Conservation (phyloP, 2,113 vertebrate species). For the Morone chrysops region DNA sequence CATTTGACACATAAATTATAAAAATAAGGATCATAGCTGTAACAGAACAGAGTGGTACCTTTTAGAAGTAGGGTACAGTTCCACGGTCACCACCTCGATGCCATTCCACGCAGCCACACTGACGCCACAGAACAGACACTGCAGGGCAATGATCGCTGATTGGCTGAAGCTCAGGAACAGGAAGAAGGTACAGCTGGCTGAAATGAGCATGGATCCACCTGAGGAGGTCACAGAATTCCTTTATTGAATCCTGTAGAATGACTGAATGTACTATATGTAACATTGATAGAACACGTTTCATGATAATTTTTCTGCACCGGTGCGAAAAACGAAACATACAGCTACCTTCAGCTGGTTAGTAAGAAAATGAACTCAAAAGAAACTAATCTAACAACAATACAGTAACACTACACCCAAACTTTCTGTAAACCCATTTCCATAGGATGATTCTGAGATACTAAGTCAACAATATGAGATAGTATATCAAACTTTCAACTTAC, state of each 20-base stretch:
- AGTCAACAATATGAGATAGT: too few relatives aligned
- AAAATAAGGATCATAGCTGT: not conserved
- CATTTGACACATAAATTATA: not conserved
- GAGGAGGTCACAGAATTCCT: not conserved
- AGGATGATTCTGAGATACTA: too few relatives aligned
- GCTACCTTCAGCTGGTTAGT: too few relatives aligned
- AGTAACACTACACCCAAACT: too few relatives aligned
- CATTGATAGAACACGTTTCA: too few relatives aligned
- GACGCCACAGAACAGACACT: constrained; percentile 95
- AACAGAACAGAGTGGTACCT: constrained; percentile 81
- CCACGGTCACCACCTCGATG: constrained; percentile 95
- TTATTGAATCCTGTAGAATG: too few relatives aligned
- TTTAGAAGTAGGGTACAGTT: constrained; percentile 94
- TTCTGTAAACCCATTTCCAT: too few relatives aligned
- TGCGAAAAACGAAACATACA: not conserved
- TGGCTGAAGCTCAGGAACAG: constrained; percentile 95
- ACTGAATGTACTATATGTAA: not conserved
- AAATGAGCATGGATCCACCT: constrained; percentile 97
- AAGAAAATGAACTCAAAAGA: too few relatives aligned
- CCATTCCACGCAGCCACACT: constrained; percentile 96
- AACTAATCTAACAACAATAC: too few relatives aligned
- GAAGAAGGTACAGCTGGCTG: constrained; percentile 93
- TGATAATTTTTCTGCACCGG: not conserved
- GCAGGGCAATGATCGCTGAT: constrained; percentile 93
- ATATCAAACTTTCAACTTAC: too few relatives aligned